Evolutionary conservation across 2,797 vertebrate genomes (phyloP), one percentile per base, ranked within the genome.

Genomic region (Poeciliopsis presidionis): DNA sequence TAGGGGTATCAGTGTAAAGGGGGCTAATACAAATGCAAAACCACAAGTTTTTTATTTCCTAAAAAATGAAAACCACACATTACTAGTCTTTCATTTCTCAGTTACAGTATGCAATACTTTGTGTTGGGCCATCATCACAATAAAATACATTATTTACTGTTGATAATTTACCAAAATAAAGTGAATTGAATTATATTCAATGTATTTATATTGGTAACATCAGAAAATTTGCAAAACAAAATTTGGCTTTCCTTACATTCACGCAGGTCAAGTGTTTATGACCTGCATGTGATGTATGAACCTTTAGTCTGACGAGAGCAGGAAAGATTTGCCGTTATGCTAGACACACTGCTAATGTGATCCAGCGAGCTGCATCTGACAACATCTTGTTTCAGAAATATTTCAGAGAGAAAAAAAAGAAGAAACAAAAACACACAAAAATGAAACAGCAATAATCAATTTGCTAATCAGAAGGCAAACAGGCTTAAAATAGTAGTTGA

Each of bases 391-490:
- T 39, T 2, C 16, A 39, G 18, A 57, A 28, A 67, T 36, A 81
- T 47, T 4, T 53, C 36, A 39, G 28, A 7, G 7, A 7, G 49
- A 22, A 8, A 51, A 51, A 49, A 22, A 22, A 25, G 11, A 16
- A 33, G 16, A 71, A 63, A 57, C 18, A 3, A 41, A 76, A 4
- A 72, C 73, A 74, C 18, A 53, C 45, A 75, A 51, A 46, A n/a
- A 49, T 59, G 13, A 57, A 28, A 33, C 9, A 72, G 1, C 63
- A 69, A 47, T 43, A 71, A 80, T 8, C 16, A 0, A 0, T 89
- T 87, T 83, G 84, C 74, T 83, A 25, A 73, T n/a, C 3, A 79
- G 33, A 49, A 36, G 69, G 72, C 28, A 57, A 33, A 46, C 14
- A 51, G 47, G 25, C 6, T 70, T 36, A 76, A 39, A 30, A 47